Conservation (phyloP, 1,140 invertebrate species). For the Dendroctonus ponderosae region DNA sequence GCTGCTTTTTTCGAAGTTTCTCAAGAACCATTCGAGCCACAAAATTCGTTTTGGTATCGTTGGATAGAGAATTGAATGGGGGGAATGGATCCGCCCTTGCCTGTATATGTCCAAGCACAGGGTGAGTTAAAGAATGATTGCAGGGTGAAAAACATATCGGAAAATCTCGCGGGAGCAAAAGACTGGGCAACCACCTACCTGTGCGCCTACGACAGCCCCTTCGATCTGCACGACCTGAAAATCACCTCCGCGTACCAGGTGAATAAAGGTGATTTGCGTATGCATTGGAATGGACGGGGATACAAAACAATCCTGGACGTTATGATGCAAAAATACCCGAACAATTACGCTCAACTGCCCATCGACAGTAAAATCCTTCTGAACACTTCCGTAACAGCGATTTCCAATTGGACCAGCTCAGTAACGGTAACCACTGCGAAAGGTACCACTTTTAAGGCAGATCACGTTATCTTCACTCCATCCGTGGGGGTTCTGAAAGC, state of each 20-base stretch:
- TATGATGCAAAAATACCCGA: constrained; percentile 42
- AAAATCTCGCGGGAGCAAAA: no score
- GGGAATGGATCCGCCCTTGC: no score
- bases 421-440: constrained; percentile 49
- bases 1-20: no score
- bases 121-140: no score
- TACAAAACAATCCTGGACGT: constrained; percentile 44
- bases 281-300: constrained; percentile 43
- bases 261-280: constrained; percentile 34
- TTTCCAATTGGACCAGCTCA: constrained; percentile 32
- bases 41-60: no score
- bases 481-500: constrained; percentile 71
- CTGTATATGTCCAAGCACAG: no score
- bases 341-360: constrained; percentile 31
- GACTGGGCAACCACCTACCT: neutral
- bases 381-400: constrained; percentile 38
- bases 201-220: constrained; percentile 6
- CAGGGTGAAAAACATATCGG: no score
- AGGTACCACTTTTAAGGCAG: constrained; percentile 57
- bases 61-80: no score
- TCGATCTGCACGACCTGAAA: constrained; percentile 27
- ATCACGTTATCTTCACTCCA: constrained; percentile 68
- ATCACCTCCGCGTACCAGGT: constrained; percentile 20
- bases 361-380: constrained; percentile 40
- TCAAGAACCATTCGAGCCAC: no score